phyloP scores from a whole-genome alignment of 2,888 invertebrate genomes.

The Amorpha juglandis region DNA sequence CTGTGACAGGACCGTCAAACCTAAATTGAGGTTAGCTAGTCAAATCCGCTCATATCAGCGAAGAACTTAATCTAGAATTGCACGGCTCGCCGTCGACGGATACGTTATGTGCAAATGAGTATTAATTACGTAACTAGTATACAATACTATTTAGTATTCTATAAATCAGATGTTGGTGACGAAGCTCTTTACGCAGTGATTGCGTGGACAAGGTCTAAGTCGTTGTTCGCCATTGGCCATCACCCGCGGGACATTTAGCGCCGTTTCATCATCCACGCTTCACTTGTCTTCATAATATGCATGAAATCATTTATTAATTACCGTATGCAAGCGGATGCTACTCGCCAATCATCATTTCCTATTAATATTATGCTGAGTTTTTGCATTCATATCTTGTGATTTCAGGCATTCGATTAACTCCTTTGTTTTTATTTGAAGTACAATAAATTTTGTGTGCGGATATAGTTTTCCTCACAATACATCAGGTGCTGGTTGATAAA shows the following conservation, averaged over 20 bases:
- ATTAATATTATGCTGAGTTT: not conserved
- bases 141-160: not conserved
- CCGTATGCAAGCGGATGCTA: constrained; percentile 29
- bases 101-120: not conserved
- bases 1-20: too few species aligned
- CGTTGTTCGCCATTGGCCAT: constrained; percentile 40
- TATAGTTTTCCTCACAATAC: constrained; percentile 35
- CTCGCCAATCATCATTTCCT: not conserved
- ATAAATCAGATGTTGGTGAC: not conserved
- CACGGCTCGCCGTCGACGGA: too few species aligned
- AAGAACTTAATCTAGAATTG: too few species aligned
- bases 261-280: too few species aligned
- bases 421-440: constrained; percentile 22
- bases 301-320: constrained; percentile 59
- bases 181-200: constrained; percentile 10
- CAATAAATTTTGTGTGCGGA: constrained; percentile 29
- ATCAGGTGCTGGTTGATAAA: constrained; percentile 42
- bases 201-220: constrained; percentile 47
- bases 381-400: not conserved
- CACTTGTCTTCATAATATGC: constrained; percentile 59
- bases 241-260: too few species aligned
- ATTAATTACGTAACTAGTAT: not conserved
- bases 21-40: too few species aligned
- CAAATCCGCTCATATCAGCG: too few species aligned
- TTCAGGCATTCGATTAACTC: not conserved